Evolutionary conservation across 1,140 invertebrate species (phyloP).

Genomic region (Pemphigus obesinymphae): DNA sequence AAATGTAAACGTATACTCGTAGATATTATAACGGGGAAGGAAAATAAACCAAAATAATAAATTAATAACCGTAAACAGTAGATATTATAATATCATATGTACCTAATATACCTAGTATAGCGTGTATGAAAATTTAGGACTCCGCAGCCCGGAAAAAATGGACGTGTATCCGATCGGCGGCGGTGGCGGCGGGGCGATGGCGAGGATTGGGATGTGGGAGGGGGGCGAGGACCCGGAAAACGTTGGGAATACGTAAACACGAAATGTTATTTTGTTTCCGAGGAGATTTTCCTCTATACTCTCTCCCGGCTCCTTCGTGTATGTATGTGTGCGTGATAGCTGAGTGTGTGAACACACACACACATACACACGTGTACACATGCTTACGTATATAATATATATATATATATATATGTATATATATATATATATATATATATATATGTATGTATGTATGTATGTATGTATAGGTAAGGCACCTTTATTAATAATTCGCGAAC

Average conservation of each 20-base stretch:
- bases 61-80: not conserved
- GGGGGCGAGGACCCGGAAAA: not conserved
- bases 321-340: not conserved
- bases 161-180: not conserved
- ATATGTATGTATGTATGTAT: no score
- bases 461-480: not conserved
- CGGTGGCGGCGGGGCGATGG: not conserved
- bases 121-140: no score
- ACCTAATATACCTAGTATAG: no score
- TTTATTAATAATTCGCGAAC: constrained; percentile 37
- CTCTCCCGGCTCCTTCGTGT: not conserved
- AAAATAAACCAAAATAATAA: no score
- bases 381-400: not conserved
- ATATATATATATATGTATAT: no score
- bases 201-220: no score
- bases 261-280: constrained; percentile 21
- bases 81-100: no score
- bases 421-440: no score
- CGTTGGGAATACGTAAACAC: not conserved
- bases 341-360: not conserved
- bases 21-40: no score
- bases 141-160: no score
- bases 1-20: no score
- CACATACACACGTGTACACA: not conserved
- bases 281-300: not conserved